Percentiles rank a stretch among this genome's conserved stretches.
These are phyloP conservation scores for Pteria penguin DNA, from an alignment of 2,888 invertebrate species.

Conservation along the genomic window DNA sequence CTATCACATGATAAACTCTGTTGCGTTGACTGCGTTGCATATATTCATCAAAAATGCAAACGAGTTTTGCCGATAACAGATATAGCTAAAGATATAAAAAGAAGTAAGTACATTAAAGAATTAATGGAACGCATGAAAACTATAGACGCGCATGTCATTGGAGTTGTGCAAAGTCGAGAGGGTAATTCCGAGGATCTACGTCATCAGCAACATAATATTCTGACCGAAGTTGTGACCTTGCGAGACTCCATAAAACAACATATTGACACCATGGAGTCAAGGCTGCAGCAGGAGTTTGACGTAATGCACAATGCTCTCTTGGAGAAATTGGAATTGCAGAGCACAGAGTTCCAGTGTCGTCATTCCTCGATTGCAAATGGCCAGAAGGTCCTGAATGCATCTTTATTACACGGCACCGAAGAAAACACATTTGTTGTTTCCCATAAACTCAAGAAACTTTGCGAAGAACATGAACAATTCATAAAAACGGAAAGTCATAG, in stretches of 20 bases:
- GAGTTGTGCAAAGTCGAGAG: slow-evolving; percentile 26
- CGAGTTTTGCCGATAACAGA: slow-evolving; percentile 30
- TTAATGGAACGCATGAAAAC: slow-evolving; percentile 21
- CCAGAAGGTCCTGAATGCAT: slow-evolving; percentile 26
- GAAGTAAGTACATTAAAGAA: background rate
- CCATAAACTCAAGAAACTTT: slow-evolving; percentile 35
- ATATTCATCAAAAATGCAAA: slow-evolving; percentile 35
- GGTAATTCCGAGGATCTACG: slow-evolving; percentile 32
- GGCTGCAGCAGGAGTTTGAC: slow-evolving; percentile 25
- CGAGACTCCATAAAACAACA: slow-evolving; percentile 22
- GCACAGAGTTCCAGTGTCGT: slow-evolving; percentile 22
- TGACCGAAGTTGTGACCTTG: slow-evolving; percentile 11
- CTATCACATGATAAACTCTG: slow-evolving; percentile 33
- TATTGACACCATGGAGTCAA: slow-evolving; percentile 23
- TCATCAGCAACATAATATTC: slow-evolving; percentile 23
- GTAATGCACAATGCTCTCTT: slow-evolving; percentile 27
- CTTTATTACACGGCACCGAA: slow-evolving; percentile 17
- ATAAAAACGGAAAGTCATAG: slow-evolving; percentile 29
- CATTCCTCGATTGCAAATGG: slow-evolving; percentile 30
- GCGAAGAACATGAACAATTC: slow-evolving; percentile 32
- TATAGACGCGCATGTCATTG: slow-evolving; percentile 26
- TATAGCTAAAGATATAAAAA: slow-evolving; percentile 11
- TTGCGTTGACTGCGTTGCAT: slow-evolving; percentile 40
- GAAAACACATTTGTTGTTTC: slow-evolving; percentile 25
- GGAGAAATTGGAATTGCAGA: slow-evolving; percentile 32